A percentile compares a stretch with the other conserved stretches of the same genome.
Conservation (phyloP, 2,888 invertebrate genomes). For the Unio pictorum region DNA sequence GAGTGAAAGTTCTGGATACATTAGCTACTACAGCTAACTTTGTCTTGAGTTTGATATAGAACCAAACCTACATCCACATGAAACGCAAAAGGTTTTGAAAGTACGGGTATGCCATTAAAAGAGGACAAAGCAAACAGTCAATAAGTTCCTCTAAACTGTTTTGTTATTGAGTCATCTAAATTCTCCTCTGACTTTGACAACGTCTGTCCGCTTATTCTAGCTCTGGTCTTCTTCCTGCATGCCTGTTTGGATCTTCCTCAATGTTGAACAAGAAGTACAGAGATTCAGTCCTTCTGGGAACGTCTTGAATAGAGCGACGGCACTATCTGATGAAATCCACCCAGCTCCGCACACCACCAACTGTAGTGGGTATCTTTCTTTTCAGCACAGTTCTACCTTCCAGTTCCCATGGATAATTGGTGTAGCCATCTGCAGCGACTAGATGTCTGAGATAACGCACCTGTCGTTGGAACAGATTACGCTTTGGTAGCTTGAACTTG, state of each 20-base stretch:
- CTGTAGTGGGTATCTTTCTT: constrained; percentile 13
- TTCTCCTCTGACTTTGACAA: constrained; percentile 3
- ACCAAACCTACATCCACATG: constrained; percentile 8
- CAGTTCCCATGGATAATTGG: constrained; percentile 17
- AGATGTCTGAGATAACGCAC: constrained; percentile 29
- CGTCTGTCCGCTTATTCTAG: background rate
- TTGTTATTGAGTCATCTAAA: constrained; percentile 11
- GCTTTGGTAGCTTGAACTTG: constrained; percentile 30
- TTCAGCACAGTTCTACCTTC: constrained; percentile 15
- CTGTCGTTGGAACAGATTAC: constrained; percentile 17
- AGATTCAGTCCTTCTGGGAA: constrained; percentile 10
- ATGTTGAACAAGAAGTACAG: constrained; percentile 11
- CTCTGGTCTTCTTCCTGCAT: background rate
- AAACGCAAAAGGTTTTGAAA: constrained; percentile 17
- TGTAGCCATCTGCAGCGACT: constrained; percentile 22
- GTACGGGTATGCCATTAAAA: constrained; percentile 17
- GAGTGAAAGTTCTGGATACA: constrained; percentile 3
- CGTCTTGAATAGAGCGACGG: constrained; percentile 19
- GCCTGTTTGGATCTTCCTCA: background rate
- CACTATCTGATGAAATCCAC: constrained; percentile 24
- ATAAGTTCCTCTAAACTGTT: constrained; percentile 8
- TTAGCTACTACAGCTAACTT: constrained; percentile 6
- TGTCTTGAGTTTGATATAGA: constrained; percentile 10
- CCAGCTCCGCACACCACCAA: constrained; percentile 20
- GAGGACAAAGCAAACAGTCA: constrained; percentile 1